A percentile compares a stretch with the other conserved stretches of the same genome.
These are phyloP conservation scores for Brachyhypopomus occidentalis DNA, from an alignment of 2,113 vertebrate species.

Conservation along the genomic window DNA sequence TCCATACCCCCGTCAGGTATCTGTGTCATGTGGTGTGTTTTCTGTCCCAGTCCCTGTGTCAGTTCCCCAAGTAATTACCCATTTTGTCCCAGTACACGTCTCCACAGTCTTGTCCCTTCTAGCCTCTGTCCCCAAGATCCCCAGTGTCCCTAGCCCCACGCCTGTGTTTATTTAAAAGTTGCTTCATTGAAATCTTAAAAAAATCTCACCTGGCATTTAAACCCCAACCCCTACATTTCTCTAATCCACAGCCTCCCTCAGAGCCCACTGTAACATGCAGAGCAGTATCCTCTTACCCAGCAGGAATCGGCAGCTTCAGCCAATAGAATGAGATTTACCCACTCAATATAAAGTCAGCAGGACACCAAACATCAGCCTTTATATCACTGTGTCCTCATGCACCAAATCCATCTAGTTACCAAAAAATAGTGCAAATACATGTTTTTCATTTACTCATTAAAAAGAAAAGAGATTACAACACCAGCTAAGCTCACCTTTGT, in stretches of 20 bases:
- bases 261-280: constrained; percentile 17
- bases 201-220: constrained; percentile 16
- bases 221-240: not conserved
- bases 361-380: not conserved
- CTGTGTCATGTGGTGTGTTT: too few relatives aligned
- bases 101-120: too few relatives aligned
- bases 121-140: too few relatives aligned
- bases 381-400: not conserved
- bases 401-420: not conserved
- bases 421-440: not conserved
- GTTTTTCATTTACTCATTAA: not conserved
- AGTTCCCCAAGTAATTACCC: too few relatives aligned
- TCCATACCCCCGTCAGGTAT: too few relatives aligned
- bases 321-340: constrained; percentile 9
- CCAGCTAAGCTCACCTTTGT: not conserved
- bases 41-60: too few relatives aligned
- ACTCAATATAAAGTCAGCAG: constrained; percentile 16
- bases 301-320: constrained; percentile 3
- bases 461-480: too few relatives aligned
- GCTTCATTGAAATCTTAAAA: constrained; percentile 26
- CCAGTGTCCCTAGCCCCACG: too few relatives aligned
- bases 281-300: constrained; percentile 16
- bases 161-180: too few relatives aligned
- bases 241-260: constrained; percentile 11
- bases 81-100: too few relatives aligned